phyloP scores from a whole-genome alignment of 2,797 vertebrate species.

The Gallinago nigripennis region DNA sequence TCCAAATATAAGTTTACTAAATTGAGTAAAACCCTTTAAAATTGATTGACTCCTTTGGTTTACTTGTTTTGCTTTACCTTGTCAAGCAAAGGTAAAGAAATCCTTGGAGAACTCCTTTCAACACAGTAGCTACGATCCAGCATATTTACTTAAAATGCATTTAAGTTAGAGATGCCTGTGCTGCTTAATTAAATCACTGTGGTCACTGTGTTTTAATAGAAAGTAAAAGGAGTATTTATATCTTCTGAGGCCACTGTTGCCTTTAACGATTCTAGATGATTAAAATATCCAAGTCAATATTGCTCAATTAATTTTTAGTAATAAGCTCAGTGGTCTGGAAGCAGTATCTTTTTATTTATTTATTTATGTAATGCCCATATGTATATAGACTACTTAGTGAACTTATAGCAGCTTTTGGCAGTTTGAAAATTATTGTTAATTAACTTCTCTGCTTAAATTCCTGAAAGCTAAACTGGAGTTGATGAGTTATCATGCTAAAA shows the following conservation, averaged over 20 bases:
- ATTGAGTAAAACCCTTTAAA: not conserved
- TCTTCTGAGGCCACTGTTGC: constrained; percentile 37
- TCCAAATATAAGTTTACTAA: not conserved
- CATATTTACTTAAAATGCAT: not conserved
- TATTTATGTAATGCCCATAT: constrained; percentile 6
- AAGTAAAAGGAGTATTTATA: constrained; percentile 47
- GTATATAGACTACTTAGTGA: not conserved
- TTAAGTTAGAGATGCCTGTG: not conserved
- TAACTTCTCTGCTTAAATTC: constrained; percentile 72
- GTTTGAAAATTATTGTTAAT: constrained; percentile 72
- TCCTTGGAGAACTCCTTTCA: not conserved
- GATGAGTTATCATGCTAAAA: constrained; percentile 60
- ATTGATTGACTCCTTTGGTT: not conserved
- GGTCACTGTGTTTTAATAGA: constrained; percentile 35
- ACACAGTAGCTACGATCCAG: not conserved
- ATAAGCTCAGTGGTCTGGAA: constrained; percentile 60
- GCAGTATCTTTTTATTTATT: constrained; percentile 24
- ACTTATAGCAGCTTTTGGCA: constrained; percentile 36
- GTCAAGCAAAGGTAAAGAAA: not conserved
- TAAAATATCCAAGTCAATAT: constrained; percentile 66
- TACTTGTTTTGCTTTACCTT: not conserved
- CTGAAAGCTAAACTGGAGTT: constrained; percentile 58
- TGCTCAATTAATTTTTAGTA: constrained; percentile 69
- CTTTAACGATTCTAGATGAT: constrained; percentile 64
- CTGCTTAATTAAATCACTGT: constrained; percentile 36